phyloP scores from a whole-genome alignment of 2,113 vertebrate genomes.

The Oplegnathus fasciatus region DNA sequence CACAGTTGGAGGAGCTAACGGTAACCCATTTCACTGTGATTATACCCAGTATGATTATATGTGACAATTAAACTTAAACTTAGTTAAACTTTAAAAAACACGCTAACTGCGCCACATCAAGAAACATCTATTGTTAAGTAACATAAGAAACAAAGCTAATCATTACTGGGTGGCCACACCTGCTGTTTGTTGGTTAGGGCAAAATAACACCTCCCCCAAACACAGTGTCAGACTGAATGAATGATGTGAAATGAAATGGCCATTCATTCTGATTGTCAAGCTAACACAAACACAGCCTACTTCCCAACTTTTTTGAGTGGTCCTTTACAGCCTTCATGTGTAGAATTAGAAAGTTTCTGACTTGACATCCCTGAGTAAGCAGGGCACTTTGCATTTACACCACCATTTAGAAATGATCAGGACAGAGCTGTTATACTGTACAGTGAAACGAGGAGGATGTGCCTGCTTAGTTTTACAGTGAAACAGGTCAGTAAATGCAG shows the following conservation, averaged over 20 bases:
- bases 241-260: not conserved
- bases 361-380: not conserved
- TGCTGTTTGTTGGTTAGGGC: not conserved
- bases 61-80: too few relatives aligned
- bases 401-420: not conserved
- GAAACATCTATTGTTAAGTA: too few relatives aligned
- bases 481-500: conserved; percentile 7
- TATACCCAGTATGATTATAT: too few relatives aligned
- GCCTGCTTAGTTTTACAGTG: not conserved
- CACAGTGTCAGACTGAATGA: not conserved
- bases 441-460: not conserved
- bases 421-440: not conserved
- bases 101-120: too few relatives aligned
- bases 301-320: not conserved
- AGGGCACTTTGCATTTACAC: not conserved
- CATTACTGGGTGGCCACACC: not conserved
- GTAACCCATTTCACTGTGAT: too few relatives aligned
- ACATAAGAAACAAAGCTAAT: too few relatives aligned
- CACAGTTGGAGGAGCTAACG: too few relatives aligned
- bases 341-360: not conserved
- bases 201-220: not conserved
- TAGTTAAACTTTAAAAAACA: too few relatives aligned
- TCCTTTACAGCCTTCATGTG: not conserved
- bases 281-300: not conserved
- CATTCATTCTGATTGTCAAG: not conserved